phyloP scores from a whole-genome alignment of 2,113 vertebrate genomes.

The Heterochromis multidens region DNA sequence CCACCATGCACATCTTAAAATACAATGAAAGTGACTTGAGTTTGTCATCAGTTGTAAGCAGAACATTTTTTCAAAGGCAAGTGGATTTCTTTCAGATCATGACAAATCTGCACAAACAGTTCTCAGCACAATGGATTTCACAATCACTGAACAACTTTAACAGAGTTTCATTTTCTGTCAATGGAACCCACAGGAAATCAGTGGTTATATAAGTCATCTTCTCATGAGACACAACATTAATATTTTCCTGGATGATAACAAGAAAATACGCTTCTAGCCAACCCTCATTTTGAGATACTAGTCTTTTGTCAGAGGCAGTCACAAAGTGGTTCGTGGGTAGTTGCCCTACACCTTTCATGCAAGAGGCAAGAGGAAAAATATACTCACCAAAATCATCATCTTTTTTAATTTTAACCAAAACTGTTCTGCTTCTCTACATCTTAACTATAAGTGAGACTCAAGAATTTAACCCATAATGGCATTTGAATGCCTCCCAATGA shows the following conservation, averaged over 20 bases:
- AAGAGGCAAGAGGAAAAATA: not conserved
- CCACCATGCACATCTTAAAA: fast-evolving
- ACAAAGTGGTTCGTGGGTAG: not conserved
- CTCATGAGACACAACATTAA: not conserved
- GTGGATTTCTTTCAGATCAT: fast-evolving
- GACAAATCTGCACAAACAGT: fast-evolving
- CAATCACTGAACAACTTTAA: not conserved
- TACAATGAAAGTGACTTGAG: not conserved
- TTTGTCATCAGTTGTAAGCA: fast-evolving
- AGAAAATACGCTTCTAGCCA: not conserved
- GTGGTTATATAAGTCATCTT: not conserved
- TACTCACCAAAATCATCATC: fast-evolving
- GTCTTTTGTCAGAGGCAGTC: not conserved
- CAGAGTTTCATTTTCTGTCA: not conserved
- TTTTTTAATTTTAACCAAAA: not conserved
- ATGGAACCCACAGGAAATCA: not conserved
- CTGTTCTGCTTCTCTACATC: not conserved
- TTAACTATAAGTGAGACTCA: not conserved
- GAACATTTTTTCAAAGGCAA: not conserved
- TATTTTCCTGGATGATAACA: not conserved
- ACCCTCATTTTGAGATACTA: not conserved
- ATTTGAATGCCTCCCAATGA: not conserved
- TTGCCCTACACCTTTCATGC: too few species aligned
- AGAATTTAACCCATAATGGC: not conserved
- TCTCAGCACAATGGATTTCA: not conserved